Percentiles rank a stretch among this genome's conserved stretches.
These are phyloP conservation scores for Thamnophis elegans DNA, from an alignment of 2,797 vertebrate genomes.

Conservation along the genomic window DNA sequence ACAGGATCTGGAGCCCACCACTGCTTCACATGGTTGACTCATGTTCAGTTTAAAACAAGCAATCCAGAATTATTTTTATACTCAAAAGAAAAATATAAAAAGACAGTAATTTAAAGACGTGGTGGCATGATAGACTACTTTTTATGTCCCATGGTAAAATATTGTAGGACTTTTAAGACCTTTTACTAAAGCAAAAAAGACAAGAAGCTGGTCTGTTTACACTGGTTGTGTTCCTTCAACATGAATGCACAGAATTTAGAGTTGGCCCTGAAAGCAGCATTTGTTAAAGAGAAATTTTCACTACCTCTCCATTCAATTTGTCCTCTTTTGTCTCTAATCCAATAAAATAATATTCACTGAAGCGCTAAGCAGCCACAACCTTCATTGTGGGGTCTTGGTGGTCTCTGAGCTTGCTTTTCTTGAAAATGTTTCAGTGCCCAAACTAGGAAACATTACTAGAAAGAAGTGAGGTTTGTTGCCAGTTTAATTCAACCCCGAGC, in stretches of 20 bases:
- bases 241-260: not conserved
- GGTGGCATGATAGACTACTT: not conserved
- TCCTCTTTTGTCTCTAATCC: not conserved
- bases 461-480: not conserved
- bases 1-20: no score
- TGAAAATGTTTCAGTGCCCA: not conserved
- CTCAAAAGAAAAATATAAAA: not conserved
- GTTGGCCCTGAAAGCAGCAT: not conserved
- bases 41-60: not conserved
- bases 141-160: not conserved
- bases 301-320: not conserved
- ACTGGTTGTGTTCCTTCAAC: not conserved
- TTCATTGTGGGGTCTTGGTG: not conserved
- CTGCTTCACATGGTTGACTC: no score
- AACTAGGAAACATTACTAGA: not conserved
- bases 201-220: not conserved
- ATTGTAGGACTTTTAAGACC: not conserved
- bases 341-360: not conserved
- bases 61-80: not conserved
- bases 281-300: not conserved
- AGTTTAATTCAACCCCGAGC: not conserved
- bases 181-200: not conserved
- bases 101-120: not conserved
- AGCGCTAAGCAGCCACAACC: not conserved
- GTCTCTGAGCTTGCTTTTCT: not conserved